phyloP scores from a whole-genome alignment of 2,888 invertebrate species.

The Acanthosepion lycidas region DNA sequence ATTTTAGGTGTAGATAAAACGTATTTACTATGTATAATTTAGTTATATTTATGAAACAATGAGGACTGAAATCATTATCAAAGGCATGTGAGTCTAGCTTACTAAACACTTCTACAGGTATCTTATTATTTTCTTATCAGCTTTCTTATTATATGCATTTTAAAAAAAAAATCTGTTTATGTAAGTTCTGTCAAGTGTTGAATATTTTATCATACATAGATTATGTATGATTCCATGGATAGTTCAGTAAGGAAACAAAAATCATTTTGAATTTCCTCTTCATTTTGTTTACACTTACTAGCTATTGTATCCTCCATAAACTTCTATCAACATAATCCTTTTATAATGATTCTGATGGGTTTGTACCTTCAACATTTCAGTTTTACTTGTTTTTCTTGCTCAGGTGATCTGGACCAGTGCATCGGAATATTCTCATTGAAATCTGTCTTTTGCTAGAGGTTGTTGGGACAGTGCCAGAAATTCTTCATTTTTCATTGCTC shows the following conservation, averaged over 20 bases:
- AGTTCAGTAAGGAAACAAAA: not conserved
- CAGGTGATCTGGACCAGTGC: slow-evolving; percentile 42
- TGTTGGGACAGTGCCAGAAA: slow-evolving; percentile 40
- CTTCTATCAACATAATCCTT: slow-evolving; percentile 24
- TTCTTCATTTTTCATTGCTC: slow-evolving; percentile 46
- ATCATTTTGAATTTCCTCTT: not conserved
- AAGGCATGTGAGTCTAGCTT: too few species aligned
- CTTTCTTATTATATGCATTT: too few species aligned
- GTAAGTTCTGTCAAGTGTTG: not conserved
- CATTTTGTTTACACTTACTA: slow-evolving; percentile 40
- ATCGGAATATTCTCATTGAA: not conserved
- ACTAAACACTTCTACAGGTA: too few species aligned
- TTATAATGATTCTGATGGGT: slow-evolving; percentile 35
- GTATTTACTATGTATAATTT: too few species aligned
- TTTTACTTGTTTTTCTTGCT: slow-evolving; percentile 44
- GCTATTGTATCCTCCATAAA: slow-evolving; percentile 41
- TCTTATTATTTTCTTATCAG: too few species aligned
- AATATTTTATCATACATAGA: not conserved
- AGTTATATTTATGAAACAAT: too few species aligned
- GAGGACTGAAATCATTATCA: too few species aligned
- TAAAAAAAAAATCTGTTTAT: too few species aligned
- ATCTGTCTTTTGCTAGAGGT: slow-evolving; percentile 20
- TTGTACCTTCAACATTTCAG: slow-evolving; percentile 43
- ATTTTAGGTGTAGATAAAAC: too few species aligned
- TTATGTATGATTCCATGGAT: not conserved